phyloP scores from a whole-genome alignment of 2,113 vertebrate genomes.

The Semnopithecus entellus region DNA sequence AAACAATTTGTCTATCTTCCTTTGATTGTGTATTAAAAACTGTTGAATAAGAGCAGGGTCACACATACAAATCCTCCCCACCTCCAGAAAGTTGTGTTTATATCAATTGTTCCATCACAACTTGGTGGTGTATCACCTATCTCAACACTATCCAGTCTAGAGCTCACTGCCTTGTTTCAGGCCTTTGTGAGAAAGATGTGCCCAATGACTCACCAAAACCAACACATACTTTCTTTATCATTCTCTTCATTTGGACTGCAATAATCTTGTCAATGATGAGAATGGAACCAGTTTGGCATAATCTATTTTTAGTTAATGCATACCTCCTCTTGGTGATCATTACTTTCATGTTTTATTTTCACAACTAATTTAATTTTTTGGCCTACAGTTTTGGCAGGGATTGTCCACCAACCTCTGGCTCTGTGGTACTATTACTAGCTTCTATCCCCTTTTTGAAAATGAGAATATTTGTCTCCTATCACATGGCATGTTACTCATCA shows the following conservation, averaged over 20 bases:
- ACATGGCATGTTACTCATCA: not conserved
- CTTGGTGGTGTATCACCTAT: not conserved
- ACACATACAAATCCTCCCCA: not conserved
- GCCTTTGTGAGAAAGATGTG: not conserved
- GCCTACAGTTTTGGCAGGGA: not conserved
- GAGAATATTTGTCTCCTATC: not conserved
- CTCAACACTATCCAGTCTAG: not conserved
- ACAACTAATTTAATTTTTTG: slow-evolving; percentile 21
- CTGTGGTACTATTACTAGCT: not conserved
- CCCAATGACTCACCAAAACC: not conserved
- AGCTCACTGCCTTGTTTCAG: not conserved
- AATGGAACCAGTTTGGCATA: not conserved
- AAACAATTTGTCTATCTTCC: not conserved
- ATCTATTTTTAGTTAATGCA: not conserved
- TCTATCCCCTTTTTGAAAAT: slow-evolving; percentile 5
- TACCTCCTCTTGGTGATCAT: not conserved
- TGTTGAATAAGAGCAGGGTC: not conserved
- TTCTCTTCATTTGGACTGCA: not conserved
- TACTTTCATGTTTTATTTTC: not conserved
- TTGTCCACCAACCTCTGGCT: not conserved
- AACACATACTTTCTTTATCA: not conserved
- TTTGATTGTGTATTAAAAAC: not conserved
- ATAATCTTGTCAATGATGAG: not conserved
- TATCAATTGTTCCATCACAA: not conserved
- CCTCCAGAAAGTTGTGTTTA: not conserved